These are phyloP conservation scores for Hypanus sabinus DNA, from an alignment of 2,113 vertebrate species.

Conservation along the genomic window DNA sequence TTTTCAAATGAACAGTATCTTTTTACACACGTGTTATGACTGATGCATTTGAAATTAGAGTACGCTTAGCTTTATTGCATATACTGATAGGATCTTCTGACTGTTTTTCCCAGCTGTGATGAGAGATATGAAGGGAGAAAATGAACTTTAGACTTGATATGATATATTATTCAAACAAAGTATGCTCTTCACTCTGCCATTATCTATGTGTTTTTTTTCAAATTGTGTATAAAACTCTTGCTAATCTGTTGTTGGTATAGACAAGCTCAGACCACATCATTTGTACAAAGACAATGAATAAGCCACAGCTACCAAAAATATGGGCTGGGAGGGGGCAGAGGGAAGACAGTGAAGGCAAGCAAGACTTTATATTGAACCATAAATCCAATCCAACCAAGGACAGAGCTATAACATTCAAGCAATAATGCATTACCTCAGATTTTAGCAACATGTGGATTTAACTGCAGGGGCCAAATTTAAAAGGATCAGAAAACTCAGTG, in stretches of 20 bases:
- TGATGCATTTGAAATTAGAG: not conserved
- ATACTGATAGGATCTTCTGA: not conserved
- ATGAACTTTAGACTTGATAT: not conserved
- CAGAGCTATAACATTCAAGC: too few relatives aligned
- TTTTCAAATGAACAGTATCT: not conserved
- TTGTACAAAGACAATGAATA: not conserved
- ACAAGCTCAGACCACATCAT: not conserved
- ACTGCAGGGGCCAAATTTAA: too few relatives aligned
- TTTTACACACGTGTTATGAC: not conserved
- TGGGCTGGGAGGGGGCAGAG: too few relatives aligned
- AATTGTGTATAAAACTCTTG: not conserved
- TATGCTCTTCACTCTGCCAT: not conserved
- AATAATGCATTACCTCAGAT: too few relatives aligned
- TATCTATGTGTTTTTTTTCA: not conserved
- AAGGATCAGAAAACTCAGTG: too few relatives aligned
- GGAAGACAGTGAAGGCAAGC: too few relatives aligned
- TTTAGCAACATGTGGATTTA: too few relatives aligned
- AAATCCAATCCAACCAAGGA: too few relatives aligned
- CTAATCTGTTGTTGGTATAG: not conserved
- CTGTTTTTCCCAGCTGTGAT: not conserved
- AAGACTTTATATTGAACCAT: too few relatives aligned
- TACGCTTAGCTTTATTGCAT: not conserved
- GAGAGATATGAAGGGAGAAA: not conserved
- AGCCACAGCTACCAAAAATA: not conserved
- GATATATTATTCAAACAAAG: not conserved